Base-by-base conservation (phyloP, 2,888 invertebrate genomes). In the Machimus rusticus region DNA sequence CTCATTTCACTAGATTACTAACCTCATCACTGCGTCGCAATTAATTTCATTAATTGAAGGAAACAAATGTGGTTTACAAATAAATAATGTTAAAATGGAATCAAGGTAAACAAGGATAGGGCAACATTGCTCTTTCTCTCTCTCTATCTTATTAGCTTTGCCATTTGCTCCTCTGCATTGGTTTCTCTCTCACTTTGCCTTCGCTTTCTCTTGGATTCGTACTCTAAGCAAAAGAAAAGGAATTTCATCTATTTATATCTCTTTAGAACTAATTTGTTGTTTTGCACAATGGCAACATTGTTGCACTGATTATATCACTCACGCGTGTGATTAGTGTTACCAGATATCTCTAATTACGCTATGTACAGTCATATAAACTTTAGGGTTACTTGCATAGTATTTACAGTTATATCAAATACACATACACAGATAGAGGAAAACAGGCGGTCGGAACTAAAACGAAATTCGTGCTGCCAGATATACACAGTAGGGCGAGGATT, bases 231-330 rank as follows among this genome's bases (percentile, higher is more conserved):
- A 85, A 74, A 84, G 74, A 85, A 86, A 77, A 23, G 39, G 51
- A 34, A 34, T 86, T 77, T 77, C 51, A 46, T 85, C 74, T 74
- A 66, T 46, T 85, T 74, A 23, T 31, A 77, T 76, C 51, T 74
- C 31, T 86, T 86, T 74, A 43, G 43, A 57, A 31, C 55, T 77
- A 86, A 86, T 87, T 87, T 87, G 76, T 87, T 87, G 37, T 86
- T 86, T 88, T 81, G 87, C 87, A 87, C 82, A 87, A 23, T 55
- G 74, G 87, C 87, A 87, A 87, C 87, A 87, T 87, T 87, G 87
- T 87, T 87, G 87, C 87, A 87, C 82, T 82, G 46, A 81, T 86
- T 87, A 86, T 86, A 87, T 87, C 87, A 87, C 87, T 87, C 87
- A 87, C 78, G 66, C 66, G 66, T 79, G 86, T 87, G 86, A 87